These are phyloP conservation scores for Protaetia brevitarsis DNA, from an alignment of 1,140 invertebrate genomes.

Conservation along the genomic window DNA sequence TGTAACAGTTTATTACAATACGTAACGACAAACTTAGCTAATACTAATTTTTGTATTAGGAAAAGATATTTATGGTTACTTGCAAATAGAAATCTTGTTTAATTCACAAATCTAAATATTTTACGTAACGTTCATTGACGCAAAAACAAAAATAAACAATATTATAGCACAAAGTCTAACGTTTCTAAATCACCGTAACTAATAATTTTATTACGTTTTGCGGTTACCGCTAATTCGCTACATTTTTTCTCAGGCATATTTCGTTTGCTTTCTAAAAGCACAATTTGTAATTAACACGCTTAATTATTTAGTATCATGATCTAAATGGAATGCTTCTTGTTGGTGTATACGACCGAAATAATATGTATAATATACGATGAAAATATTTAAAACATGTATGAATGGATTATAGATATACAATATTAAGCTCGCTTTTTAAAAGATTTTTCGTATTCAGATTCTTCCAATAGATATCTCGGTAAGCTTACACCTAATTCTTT, in stretches of 20 bases:
- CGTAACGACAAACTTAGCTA: neutral
- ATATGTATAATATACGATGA: too few relatives aligned
- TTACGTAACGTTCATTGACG: neutral
- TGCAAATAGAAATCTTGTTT: neutral
- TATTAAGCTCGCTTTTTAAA: constrained; percentile 51
- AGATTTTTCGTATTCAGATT: constrained; percentile 62
- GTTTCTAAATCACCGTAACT: neutral
- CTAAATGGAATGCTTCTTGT: too few relatives aligned
- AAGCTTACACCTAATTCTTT: constrained; percentile 60
- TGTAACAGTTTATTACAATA: neutral
- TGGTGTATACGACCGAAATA: too few relatives aligned
- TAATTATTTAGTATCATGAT: neutral
- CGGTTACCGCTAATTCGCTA: neutral
- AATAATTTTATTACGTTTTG: neutral
- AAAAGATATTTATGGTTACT: neutral
- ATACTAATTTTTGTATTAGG: neutral
- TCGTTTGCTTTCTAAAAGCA: neutral
- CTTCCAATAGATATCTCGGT: constrained; percentile 64
- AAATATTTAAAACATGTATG: too few relatives aligned
- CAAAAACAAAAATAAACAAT: constrained; percentile 5
- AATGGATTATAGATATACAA: neutral
- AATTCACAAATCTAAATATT: neutral
- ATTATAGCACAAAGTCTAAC: neutral
- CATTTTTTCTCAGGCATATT: neutral
- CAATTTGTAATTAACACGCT: neutral